Evolutionary conservation across 2,888 invertebrate species (phyloP).

Genomic region (Mythimna lalbum): DNA sequence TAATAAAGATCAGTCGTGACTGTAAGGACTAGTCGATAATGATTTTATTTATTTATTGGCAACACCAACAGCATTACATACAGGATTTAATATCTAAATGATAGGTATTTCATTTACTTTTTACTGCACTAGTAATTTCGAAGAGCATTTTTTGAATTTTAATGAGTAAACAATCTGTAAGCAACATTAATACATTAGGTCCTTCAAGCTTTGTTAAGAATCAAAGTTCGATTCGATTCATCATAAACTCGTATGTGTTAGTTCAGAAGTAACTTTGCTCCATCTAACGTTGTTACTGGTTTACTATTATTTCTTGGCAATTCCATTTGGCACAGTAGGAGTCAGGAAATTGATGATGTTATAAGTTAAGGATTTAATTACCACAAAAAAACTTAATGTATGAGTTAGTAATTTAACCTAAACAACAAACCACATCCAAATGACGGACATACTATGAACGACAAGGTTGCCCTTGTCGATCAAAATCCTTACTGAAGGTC

Average conservation of each 20-base stretch:
- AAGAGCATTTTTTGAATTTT: neutral
- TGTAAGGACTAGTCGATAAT: neutral
- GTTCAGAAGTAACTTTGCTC: slow-evolving; percentile 38
- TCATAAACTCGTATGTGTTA: slow-evolving; percentile 46
- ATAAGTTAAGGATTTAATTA: neutral
- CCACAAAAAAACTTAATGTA: too few relatives aligned
- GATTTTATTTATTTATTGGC: too few relatives aligned
- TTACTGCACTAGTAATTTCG: neutral
- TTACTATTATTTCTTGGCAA: slow-evolving; percentile 10
- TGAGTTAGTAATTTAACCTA: too few relatives aligned
- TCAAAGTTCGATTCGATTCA: slow-evolving; percentile 50
- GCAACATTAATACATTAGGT: neutral
- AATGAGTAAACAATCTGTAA: neutral
- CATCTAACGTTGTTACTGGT: neutral
- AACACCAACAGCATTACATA: too few relatives aligned
- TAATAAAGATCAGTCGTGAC: slow-evolving; percentile 8
- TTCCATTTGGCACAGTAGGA: slow-evolving; percentile 18
- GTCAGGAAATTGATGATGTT: neutral
- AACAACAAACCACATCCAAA: too few relatives aligned
- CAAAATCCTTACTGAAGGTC: too few relatives aligned
- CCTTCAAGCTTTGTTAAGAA: slow-evolving; percentile 1
- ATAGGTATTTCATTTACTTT: neutral
- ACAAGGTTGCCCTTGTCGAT: too few relatives aligned
- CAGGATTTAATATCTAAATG: too few relatives aligned
- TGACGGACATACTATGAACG: too few relatives aligned